A percentile compares a stretch with the other conserved stretches of the same genome.
phyloP scores from a whole-genome alignment of 2,888 invertebrate species.

The Nemotelus pantherinus region DNA sequence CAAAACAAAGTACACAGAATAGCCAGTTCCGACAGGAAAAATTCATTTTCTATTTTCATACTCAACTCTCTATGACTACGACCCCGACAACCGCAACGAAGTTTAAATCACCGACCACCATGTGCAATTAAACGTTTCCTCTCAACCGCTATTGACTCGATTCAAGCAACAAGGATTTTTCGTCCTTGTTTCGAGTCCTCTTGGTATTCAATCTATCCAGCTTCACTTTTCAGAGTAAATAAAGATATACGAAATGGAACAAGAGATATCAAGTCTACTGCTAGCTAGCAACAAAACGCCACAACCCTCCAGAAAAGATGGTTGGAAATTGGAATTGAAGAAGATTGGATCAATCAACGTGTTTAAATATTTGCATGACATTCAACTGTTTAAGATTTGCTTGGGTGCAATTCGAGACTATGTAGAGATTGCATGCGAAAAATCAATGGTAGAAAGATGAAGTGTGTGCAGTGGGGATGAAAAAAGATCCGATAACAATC shows the following conservation, averaged over 20 bases:
- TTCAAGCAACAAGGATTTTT: not conserved
- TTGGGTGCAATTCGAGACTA: not conserved
- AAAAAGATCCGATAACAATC: too few relatives aligned
- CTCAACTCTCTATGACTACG: too few relatives aligned
- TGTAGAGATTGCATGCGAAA: too few relatives aligned
- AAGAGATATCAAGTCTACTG: not conserved
- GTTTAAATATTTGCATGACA: slow-evolving; percentile 34
- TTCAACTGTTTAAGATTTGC: slow-evolving; percentile 12
- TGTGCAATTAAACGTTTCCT: slow-evolving; percentile 38
- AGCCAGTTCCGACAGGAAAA: not conserved
- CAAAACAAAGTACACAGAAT: too few relatives aligned
- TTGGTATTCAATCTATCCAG: slow-evolving; percentile 8
- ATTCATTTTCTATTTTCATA: slow-evolving; percentile 19
- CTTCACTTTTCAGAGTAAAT: slow-evolving; percentile 10
- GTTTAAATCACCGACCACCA: slow-evolving; percentile 39
- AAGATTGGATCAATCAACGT: slow-evolving; percentile 41
- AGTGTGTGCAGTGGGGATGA: too few relatives aligned
- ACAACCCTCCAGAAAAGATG: not conserved
- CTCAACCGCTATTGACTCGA: not conserved
- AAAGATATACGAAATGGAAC: slow-evolving; percentile 2
- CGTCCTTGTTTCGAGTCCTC: slow-evolving; percentile 9
- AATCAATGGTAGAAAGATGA: too few relatives aligned
- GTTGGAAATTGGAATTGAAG: slow-evolving; percentile 27
- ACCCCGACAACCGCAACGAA: not conserved
- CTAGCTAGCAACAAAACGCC: too few relatives aligned